Percentiles rank a stretch among this genome's conserved stretches.
Conservation (phyloP, 2,888 invertebrate genomes). For the Macrostomum cliftonense region DNA sequence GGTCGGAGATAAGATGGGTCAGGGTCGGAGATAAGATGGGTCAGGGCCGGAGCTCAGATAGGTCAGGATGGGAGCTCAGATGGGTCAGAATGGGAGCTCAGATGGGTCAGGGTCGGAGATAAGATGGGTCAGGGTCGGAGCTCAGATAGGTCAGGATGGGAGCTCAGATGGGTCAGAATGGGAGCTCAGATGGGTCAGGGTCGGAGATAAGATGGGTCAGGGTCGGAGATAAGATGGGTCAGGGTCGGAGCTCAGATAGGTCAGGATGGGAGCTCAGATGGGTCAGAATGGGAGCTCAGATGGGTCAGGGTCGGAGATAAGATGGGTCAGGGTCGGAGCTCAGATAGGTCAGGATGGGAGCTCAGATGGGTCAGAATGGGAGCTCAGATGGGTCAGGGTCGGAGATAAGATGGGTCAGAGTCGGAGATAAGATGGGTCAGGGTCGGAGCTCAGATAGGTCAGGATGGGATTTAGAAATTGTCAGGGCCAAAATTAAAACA, state of each 20-base stretch:
- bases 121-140: neutral
- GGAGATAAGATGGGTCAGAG: constrained; percentile 1
- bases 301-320: neutral
- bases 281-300: neutral
- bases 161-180: neutral
- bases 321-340: constrained; percentile 12
- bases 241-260: neutral
- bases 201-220: too few relatives aligned
- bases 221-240: too few relatives aligned
- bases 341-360: neutral
- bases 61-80: neutral
- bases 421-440: too few relatives aligned
- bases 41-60: neutral
- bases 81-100: constrained; percentile 12
- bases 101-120: neutral
- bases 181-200: constrained; percentile 1
- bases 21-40: neutral
- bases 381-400: neutral
- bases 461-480: too few relatives aligned
- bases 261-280: neutral
- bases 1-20: neutral
- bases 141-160: neutral
- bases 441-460: too few relatives aligned
- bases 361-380: neutral
- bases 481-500: too few relatives aligned